A percentile compares a stretch with the other conserved stretches of the same genome.
phyloP scores from a whole-genome alignment of 2,113 vertebrate species.

The Propithecus coquereli region DNA sequence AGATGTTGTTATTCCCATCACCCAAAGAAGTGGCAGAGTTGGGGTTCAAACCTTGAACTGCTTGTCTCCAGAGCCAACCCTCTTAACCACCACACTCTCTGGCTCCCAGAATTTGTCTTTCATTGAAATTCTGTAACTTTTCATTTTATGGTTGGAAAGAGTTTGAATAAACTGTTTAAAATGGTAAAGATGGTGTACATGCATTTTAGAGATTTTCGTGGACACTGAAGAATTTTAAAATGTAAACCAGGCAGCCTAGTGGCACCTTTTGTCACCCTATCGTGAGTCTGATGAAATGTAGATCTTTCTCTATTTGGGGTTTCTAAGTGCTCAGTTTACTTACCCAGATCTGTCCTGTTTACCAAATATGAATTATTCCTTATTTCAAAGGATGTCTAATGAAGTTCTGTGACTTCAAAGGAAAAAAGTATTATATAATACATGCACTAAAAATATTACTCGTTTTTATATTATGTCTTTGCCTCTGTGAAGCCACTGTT shows the following conservation, averaged over 20 bases:
- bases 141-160: slow-evolving; percentile 48
- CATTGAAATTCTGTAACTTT: slow-evolving; percentile 49
- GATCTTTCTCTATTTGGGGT: not conserved
- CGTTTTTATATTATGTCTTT: not conserved
- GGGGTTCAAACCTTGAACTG: slow-evolving; percentile 4
- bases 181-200: slow-evolving; percentile 36
- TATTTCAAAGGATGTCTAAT: not conserved
- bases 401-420: not conserved
- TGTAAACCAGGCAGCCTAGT: not conserved
- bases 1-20: not conserved
- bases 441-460: not conserved
- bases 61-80: not conserved
- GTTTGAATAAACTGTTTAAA: slow-evolving; percentile 46
- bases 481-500: not conserved
- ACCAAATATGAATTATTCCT: not conserved
- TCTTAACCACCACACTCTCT: not conserved
- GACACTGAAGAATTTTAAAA: slow-evolving; percentile 45
- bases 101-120: slow-evolving; percentile 35
- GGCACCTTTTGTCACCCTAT: not conserved
- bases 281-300: slow-evolving; percentile 1
- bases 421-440: not conserved
- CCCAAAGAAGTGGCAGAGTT: not conserved
- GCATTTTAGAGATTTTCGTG: slow-evolving; percentile 65
- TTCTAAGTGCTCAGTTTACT: not conserved
- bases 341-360: not conserved